Evolutionary conservation across 2,113 vertebrate species (phyloP), one percentile per base, ranked within the genome.

Genomic region (Pholis gunnellus): DNA sequence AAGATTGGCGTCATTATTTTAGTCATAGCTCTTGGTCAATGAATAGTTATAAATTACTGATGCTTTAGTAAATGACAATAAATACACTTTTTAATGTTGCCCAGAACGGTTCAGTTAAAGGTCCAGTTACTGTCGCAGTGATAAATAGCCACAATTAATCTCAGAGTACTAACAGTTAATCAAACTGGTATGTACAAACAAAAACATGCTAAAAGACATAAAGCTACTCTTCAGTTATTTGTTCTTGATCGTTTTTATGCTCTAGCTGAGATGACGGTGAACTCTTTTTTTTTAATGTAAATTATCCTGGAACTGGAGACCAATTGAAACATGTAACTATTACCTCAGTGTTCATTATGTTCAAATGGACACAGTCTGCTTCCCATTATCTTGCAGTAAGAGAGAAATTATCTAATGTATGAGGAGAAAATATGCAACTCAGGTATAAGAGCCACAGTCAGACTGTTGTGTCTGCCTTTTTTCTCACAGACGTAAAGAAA

Each of bases 331-430:
- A 14, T 79, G 70, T 44, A 54, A 44, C 87, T 78, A 52, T 71
- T 65, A 72, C 65, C 56, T 71, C 15, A 13, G 36, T 60, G 42
- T 59, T 82, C 42, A 68, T 72, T 83, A 64, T 82, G 61, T 81
- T 82, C 59, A 74, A 89, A 92, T 81, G 66, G 59, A 66, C 79
- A 69, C 61, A 61, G 76, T 83, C 60, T 73, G 72, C 60, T 27
- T 82, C 36, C 72, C 46, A 68, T 88, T 79, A 84, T 79, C 56
- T 67, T 61, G 68, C 56, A 59, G 72, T 64, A 46, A 48, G 36
- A n/a, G 48, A 34, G 50, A 83, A 64, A 80, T 34, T 7, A 84
- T 79, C 67, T 63, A 63, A 83, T 76, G 81, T 76, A 27, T n/a
- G 17, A 79, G n/a, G 22, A 66, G 25, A 74, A 79, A 88, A 80